Base-by-base conservation (phyloP, 2,113 vertebrate species). In the Sciurus niger region DNA sequence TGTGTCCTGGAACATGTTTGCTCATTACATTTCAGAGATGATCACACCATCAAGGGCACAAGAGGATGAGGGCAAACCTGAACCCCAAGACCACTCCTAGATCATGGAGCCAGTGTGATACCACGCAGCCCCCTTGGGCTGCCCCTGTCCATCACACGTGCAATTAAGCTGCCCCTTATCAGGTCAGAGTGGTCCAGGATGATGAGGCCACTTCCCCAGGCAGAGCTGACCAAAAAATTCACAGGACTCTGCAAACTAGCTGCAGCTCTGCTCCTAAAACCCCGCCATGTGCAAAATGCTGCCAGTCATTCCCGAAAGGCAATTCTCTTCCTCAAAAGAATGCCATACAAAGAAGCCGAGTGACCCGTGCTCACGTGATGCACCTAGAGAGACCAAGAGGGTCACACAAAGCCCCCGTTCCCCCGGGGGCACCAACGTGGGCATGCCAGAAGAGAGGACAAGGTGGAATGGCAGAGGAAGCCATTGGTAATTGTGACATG, bases 21-120 rank as follows among this genome's bases (percentile, higher is more conserved):
- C 72, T 48, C 6, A 2, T 83, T 84, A 67, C 65, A 48, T 91
- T 14, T 70, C 30, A 65, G 46, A 46, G 78, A 84, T 65, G 40
- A 51, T 20, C 85, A 17, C 86, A 85, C 22, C 37, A 92, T n/a
- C 84, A 58, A 72, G 51, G 60, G 32, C 55, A 89, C 73, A n/a
- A 86, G 87, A 95, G 53, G 43, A 17, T 48, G 8, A 78, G 68
- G 82, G 28, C 78, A 93, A 32, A 97, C 34, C 53, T 43, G 55
- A 77, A 90, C 55, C 60, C 37, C 4, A 4, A 76, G 83, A 82
- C 90, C 53, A 63, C 40, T 51, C 32, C 0, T 68, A 58, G 80
- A 67, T 77, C 65, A 70, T 14, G 37, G 63, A 82, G 63, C 73
- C 34, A 10, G 30, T 8, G 51, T 78, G 34, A 53, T 28, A 4